Conservation (phyloP, 2,888 invertebrate species). For the Psylliodes chrysocephalus region DNA sequence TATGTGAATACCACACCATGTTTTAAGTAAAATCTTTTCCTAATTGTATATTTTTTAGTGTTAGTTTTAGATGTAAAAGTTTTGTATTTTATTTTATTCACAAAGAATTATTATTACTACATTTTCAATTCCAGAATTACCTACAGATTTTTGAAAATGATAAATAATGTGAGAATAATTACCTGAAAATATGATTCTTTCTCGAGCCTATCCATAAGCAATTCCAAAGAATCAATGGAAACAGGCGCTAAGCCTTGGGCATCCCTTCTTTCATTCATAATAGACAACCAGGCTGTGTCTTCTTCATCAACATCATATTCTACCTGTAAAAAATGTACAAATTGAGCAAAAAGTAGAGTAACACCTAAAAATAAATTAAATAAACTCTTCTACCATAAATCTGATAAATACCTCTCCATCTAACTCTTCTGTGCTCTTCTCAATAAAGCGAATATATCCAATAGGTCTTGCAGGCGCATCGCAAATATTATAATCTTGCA, state of each 20-base stretch:
- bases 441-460: conserved; percentile 93
- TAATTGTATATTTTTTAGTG: no score
- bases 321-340: conserved; percentile 59
- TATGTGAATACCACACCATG: no score
- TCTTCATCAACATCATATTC: conserved; percentile 99
- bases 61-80: no score
- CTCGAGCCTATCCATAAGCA: conserved; percentile 97
- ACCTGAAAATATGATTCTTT: conserved; percentile 97
- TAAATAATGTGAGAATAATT: conserved; percentile 36
- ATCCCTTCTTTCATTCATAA: conserved; percentile 86
- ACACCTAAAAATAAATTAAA: not conserved
- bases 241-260: conserved; percentile 78
- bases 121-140: no score
- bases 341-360: not conserved
- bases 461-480: conserved; percentile 87
- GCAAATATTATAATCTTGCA: conserved; percentile 82
- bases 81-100: no score
- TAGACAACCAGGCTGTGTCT: conserved; percentile 92
- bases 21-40: no score
- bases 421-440: conserved; percentile 92
- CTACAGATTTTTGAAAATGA: no score
- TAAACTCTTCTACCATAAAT: no score
- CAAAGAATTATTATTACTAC: no score
- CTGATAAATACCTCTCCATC: conserved; percentile 76
- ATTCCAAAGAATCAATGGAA: conserved; percentile 89